Evolutionary conservation across 2,113 vertebrate species (phyloP), one percentile per base, ranked within the genome.

Genomic region (Poecile atricapillus): DNA sequence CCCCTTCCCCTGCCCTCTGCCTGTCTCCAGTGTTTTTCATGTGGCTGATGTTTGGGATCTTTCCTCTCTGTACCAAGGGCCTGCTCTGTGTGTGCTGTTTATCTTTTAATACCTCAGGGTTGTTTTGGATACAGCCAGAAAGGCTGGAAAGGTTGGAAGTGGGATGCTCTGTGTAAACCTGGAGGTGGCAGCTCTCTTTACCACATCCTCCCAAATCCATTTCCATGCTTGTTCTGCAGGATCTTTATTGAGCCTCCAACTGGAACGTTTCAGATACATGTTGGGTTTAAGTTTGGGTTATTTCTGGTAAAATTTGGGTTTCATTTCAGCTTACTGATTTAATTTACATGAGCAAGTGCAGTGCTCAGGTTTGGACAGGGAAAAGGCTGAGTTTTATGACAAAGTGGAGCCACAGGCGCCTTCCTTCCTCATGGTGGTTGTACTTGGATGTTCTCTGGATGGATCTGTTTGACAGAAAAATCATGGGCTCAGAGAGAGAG

Each of bases 41-140:
- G 68, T 39, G 76, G 43, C 50, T 95, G 73, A 67, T 87, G 70
- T 95, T 94, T 89, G 70, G 21, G 92, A 83, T 94, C 58, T 96
- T 74, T 83, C 73, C 39, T 58, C 46, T 60, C 44, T 83, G 68
- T 76, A 50, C 69, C 93, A 63, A 95, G 81, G 70, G 58, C 58
- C 63, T 76, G 17, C 62, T 59, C 52, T 90, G 56, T 50, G 92
- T 39, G 68, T 71, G 85, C 68, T 94, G 59, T 90, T 96, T 88
- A 35, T 90, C 93, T 93, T 91, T 83, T 63, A 62, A 70, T 53
- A 33, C 43, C 7, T 69, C 84, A 49, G 56, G 27, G 28, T 89
- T 93, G 81, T 81, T 95, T 95, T 89, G 47, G 52, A 90, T 90
- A 46, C 71, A 84, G 67, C 79, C 68, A 64, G 65, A 75, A 70